Evolutionary conservation across 2,888 invertebrate species (phyloP), one percentile per base, ranked within the genome.

Genomic region (Aromia moschata): DNA sequence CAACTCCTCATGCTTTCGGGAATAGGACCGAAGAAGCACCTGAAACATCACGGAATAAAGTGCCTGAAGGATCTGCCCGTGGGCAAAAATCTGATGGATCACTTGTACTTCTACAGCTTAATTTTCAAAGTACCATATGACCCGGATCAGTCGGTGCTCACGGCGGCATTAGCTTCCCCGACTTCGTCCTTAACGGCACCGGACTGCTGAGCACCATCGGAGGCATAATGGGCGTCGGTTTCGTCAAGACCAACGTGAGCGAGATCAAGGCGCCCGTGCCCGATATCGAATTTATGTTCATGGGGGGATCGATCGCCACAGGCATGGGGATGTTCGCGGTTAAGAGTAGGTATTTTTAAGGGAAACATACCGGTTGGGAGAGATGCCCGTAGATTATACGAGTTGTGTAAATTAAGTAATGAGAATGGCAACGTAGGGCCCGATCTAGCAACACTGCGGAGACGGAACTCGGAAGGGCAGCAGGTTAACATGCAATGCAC

Each of bases 1-100:
- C 92, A 94, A 77, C 76, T 94, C 7, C 72, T 88, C n/a, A 86
- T 88, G 86, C 77, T 88, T 1, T 87, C 87, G 0, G 88, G 88
- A 1, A 76, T 89, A 11, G 89, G 89, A 0, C 88, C 89, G 0
- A 81, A 77, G 65, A 76, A 83, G 1, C 87, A 89, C 64, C 75
- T 89, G 54, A 73, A 83, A 56, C 78, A 84, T 0, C 73, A 86
- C 2, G 82, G 82, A 5, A 89, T 91, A 61, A 81, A 84, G 0
- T 83, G 87, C 0, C 76, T 89, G 51, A 79, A 85, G 62, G 83
- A 90, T 73, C 80, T 87, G 9, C 84, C 83, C 1, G 90, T 91
- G 0, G 91, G 91, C 3, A 78, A 85, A 73, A 85, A 86, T 41
- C 78, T 91, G 44, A 85, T 87, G 70, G 90, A 90, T 63, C 90